Conservation (phyloP, 2,113 vertebrate species). For the Cichladusa arquata region DNA sequence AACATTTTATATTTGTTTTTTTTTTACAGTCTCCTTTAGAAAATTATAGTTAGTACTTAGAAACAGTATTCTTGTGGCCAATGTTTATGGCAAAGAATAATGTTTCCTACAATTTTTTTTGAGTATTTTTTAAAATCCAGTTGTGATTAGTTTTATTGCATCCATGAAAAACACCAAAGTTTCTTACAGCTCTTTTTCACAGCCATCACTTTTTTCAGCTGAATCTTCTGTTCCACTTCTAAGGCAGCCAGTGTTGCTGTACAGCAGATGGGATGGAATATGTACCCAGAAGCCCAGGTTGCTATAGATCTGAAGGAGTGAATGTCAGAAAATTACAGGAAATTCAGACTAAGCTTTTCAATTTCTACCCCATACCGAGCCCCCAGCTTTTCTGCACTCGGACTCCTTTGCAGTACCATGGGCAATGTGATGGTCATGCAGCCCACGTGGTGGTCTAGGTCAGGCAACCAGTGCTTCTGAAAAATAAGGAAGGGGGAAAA, state of each 20-base stretch:
- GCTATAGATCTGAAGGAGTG: background rate
- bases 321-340: background rate
- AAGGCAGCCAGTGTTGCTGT: background rate
- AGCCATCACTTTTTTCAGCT: background rate
- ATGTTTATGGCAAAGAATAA: background rate
- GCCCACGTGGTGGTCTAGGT: background rate
- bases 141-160: background rate
- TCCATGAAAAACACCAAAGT: background rate
- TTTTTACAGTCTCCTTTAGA: background rate
- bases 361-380: background rate
- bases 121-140: background rate
- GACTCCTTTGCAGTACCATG: background rate
- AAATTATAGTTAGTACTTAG: background rate
- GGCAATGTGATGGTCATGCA: background rate
- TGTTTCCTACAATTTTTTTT: background rate
- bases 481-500: background rate
- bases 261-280: background rate
- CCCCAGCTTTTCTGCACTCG: accelerated
- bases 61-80: background rate
- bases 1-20: background rate
- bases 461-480: background rate
- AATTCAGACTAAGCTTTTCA: background rate
- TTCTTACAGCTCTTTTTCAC: background rate
- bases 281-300: background rate
- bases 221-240: background rate